phyloP scores from a whole-genome alignment of 64 coral and sea anemone genomes.

The Dendronephthya gigantea region DNA sequence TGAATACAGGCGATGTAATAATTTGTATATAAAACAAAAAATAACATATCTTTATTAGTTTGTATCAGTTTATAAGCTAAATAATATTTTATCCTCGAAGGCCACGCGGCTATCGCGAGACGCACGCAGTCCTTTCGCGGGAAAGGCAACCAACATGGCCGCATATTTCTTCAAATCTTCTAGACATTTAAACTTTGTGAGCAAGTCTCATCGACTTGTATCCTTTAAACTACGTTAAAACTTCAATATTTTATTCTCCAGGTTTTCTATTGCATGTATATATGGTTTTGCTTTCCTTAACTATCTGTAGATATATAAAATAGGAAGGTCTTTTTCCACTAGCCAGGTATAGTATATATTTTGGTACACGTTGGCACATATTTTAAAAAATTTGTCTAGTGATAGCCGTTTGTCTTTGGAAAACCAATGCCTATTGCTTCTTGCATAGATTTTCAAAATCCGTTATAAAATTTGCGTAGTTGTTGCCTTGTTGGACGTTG shows the following conservation, averaged over 20 bases:
- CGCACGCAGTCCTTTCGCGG: not conserved
- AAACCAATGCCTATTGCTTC: too few species aligned
- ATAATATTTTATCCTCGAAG: too few species aligned
- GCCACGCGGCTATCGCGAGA: not conserved
- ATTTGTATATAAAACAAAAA: not conserved
- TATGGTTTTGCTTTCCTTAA: not conserved
- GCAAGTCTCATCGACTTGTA: not conserved
- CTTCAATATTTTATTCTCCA: not conserved
- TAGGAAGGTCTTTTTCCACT: not conserved
- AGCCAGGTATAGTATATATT: too few species aligned
- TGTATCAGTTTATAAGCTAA: too few species aligned
- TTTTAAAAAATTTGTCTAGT: too few species aligned
- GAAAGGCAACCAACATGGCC: not conserved
- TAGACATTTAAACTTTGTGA: not conserved
- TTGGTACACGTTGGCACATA: too few species aligned
- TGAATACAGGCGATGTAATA: not conserved
- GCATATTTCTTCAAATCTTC: not conserved
- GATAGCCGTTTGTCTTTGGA: too few species aligned
- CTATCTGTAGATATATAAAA: not conserved
- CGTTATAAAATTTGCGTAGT: too few species aligned
- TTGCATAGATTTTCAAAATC: too few species aligned
- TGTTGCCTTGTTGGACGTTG: too few species aligned
- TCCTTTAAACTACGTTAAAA: not conserved
- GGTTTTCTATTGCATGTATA: not conserved
- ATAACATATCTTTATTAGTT: not conserved